Evolutionary conservation across 2,888 invertebrate species (phyloP), one percentile per base, ranked within the genome.

Genomic region (Cremastinae sp.): DNA sequence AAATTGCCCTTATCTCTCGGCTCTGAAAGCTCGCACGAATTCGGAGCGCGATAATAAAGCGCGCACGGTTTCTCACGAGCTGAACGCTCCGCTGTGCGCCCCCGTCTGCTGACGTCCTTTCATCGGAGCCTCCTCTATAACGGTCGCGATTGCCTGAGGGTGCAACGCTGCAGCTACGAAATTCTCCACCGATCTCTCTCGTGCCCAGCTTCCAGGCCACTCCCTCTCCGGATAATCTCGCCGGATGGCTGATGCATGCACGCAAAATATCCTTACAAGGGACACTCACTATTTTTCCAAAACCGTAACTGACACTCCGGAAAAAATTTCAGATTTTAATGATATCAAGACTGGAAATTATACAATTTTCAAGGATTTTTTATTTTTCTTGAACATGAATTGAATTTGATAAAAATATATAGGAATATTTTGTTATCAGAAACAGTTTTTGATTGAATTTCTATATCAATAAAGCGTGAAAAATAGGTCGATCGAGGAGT

Each of bases 1-100:
- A 76, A 58, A 47, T 64, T 22, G 45, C 39, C 58, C 72, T 72
- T 76, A 64, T 76, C 72, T 72, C 43, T n/a, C 7, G 39, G 10
- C 51, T 75, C 68, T 72, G 8, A 14, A 59, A 72, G 53, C n/a
- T 8, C 68, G 43, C 18, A 10, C 43, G 35, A 22, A 35, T 35
- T 35, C 10, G 20, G 35, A 39, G 20, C 20, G n/a, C 4, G 10
- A 55, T 41, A 56, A 43, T 61, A 28, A 65, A 39, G 64, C 62
- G n/a, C 37, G 18, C 0, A n/a, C 18, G 49, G 16, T 45, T 53
- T 70, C 59, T 45, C 28, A 45, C 12, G 16, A 16, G 43, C 16
- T 66, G 20, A 1, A 16, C 28, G 4, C 7, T 14, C 12, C 45
- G 37, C 37, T 9, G 39, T 18, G 14, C 49, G 14, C 28, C 41